Evolutionary conservation across 2,888 invertebrate species (phyloP).

Genomic region (Spilarctia lutea): DNA sequence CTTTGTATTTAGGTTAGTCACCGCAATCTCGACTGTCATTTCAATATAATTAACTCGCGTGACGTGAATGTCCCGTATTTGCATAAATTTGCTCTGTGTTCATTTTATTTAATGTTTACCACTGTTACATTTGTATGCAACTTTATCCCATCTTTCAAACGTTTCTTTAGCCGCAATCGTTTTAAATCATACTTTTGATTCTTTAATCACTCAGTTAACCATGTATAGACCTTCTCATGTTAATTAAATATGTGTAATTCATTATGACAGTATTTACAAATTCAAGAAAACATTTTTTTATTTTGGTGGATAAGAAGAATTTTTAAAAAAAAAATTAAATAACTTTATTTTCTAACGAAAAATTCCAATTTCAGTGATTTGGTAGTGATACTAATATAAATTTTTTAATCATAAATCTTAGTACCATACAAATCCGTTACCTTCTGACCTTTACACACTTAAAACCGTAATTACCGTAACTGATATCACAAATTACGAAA

Average conservation of each 20-base stretch:
- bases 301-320: too few relatives aligned
- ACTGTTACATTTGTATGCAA: conserved; percentile 16
- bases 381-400: neutral
- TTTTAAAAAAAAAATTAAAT: too few relatives aligned
- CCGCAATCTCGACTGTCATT: conserved; percentile 82
- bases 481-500: conserved; percentile 16
- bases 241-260: neutral
- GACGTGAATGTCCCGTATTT: conserved; percentile 70
- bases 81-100: conserved; percentile 60
- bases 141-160: neutral
- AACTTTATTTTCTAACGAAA: neutral
- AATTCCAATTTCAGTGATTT: neutral
- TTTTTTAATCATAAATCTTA: neutral
- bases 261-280: neutral
- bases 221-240: neutral
- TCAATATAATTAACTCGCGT: conserved; percentile 80
- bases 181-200: neutral
- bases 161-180: neutral
- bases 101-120: conserved; percentile 35
- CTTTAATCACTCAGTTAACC: neutral
- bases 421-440: conserved; percentile 7
- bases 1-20: conserved; percentile 86
- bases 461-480: conserved; percentile 15
- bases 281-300: neutral
- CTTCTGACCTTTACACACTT: conserved; percentile 6